phyloP scores from a whole-genome alignment of 2,113 vertebrate genomes.

The Sebastes fasciatus region DNA sequence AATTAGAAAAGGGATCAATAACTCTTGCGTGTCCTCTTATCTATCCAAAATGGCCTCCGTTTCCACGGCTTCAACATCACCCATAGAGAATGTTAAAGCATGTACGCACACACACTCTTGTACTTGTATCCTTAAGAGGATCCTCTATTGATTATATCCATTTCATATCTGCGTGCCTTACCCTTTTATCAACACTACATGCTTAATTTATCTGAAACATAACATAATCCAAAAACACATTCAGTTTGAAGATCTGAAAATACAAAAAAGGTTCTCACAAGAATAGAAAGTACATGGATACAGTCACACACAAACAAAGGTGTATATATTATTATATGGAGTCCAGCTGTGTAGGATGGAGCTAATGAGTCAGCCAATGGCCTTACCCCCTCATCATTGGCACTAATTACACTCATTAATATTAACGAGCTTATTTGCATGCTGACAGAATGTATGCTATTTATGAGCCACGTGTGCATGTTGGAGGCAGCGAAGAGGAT shows the following conservation, averaged over 20 bases:
- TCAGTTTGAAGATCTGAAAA: neutral
- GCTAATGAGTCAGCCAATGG: conserved; percentile 59
- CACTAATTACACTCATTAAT: conserved; percentile 79
- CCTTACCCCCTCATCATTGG: conserved; percentile 64
- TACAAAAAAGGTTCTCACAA: neutral
- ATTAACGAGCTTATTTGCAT: conserved; percentile 77
- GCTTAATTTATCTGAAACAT: neutral
- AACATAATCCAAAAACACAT: neutral
- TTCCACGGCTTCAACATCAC: neutral
- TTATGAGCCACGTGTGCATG: conserved; percentile 51
- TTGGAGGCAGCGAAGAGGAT: conserved; percentile 29
- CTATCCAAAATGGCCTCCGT: conserved; percentile 12
- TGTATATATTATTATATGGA: conserved; percentile 32
- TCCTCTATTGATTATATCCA: too few species aligned
- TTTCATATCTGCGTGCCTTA: neutral
- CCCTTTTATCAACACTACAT: neutral
- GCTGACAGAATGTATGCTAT: conserved; percentile 47
- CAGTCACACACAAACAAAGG: neutral
- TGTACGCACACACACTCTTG: neutral
- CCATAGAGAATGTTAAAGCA: neutral
- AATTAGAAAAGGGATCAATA: conserved; percentile 65
- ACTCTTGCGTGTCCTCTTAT: conserved; percentile 29
- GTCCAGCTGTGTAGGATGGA: conserved; percentile 67
- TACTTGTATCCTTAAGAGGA: neutral
- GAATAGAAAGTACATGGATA: neutral